A percentile compares a stretch with the other conserved stretches of the same genome.
Evolutionary conservation across 2,797 vertebrate genomes (phyloP).

Genomic region (Lacerta viridis): DNA sequence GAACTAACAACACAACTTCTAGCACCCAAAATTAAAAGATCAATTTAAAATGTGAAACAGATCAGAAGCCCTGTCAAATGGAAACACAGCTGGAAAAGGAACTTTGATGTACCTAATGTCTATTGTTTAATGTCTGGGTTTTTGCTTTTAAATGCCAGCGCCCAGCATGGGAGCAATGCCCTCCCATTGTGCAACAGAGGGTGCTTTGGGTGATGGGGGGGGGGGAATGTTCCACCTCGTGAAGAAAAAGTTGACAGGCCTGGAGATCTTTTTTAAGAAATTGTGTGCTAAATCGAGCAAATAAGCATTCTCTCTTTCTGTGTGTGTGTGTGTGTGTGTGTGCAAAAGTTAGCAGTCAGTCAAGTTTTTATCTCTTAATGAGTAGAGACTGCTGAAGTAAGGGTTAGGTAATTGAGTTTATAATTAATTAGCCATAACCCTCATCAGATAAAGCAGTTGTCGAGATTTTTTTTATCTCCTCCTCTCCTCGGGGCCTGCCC

Average conservation of each 20-base stretch:
- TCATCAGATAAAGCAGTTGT: slow-evolving; percentile 93
- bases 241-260: slow-evolving; percentile 48
- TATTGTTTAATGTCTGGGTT: slow-evolving; percentile 62
- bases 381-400: slow-evolving; percentile 94
- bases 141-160: slow-evolving; percentile 60
- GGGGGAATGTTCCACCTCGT: slow-evolving; percentile 50
- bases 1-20: background rate
- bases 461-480: slow-evolving; percentile 80
- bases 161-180: slow-evolving; percentile 67
- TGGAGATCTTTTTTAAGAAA: slow-evolving; percentile 66
- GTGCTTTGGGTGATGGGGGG: slow-evolving; percentile 53
- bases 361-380: slow-evolving; percentile 91
- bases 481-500: slow-evolving; percentile 89
- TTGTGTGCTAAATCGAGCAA: slow-evolving; percentile 28
- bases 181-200: slow-evolving; percentile 62
- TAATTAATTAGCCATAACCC: slow-evolving; percentile 98
- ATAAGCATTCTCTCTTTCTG: background rate
- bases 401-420: slow-evolving; percentile 98
- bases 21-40: slow-evolving; percentile 68
- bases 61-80: background rate
- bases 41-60: slow-evolving; percentile 31
- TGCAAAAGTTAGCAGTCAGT: slow-evolving; percentile 83
- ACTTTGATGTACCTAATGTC: slow-evolving; percentile 67
- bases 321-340: slow-evolving; percentile 37
- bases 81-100: slow-evolving; percentile 41